Conservation (phyloP, 2,888 invertebrate genomes). For the Zaprionus bogoriensis region DNA sequence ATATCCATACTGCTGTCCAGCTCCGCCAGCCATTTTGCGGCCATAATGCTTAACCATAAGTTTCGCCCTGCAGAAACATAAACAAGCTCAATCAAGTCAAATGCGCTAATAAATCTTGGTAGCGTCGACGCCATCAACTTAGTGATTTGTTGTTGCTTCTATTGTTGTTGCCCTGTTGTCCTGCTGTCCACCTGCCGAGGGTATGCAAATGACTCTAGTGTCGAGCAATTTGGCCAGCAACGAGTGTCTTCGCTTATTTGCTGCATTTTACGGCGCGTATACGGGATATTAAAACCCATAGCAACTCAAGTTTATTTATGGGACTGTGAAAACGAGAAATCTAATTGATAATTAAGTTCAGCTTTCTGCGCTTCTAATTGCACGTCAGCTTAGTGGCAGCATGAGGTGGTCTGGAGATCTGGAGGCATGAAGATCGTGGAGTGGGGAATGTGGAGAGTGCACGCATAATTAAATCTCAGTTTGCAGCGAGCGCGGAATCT, state of each 20-base stretch:
- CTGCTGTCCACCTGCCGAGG: conserved; percentile 16
- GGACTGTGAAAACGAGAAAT: conserved; percentile 19
- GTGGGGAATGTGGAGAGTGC: no score
- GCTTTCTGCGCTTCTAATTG: conserved; percentile 32
- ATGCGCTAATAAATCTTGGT: conserved; percentile 79
- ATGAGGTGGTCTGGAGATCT: no score
- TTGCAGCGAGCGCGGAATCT: conserved; percentile 13
- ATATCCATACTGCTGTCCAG: conserved; percentile 27
- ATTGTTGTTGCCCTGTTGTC: conserved; percentile 3
- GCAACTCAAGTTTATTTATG: conserved; percentile 70
- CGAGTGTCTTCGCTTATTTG: conserved; percentile 21
- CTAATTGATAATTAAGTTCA: conserved; percentile 43
- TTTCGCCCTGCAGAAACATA: conserved; percentile 77
- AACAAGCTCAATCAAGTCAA: conserved; percentile 82
- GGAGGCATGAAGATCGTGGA: no score
- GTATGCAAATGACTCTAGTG: conserved; percentile 61
- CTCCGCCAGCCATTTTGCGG: conserved; percentile 63
- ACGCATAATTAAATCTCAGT: conserved; percentile 67
- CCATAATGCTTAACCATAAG: conserved; percentile 76
- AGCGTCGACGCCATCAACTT: conserved; percentile 49
- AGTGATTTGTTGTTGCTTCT: conserved; percentile 14
- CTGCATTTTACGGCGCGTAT: conserved; percentile 32
- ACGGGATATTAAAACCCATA: conserved; percentile 45
- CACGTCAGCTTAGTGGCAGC: conserved; percentile 14
- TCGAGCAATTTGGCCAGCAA: conserved; percentile 9